A percentile compares a stretch with the other conserved stretches of the same genome.
Conservation (phyloP, 2,888 invertebrate genomes). For the Lasioglossum calceatum region DNA sequence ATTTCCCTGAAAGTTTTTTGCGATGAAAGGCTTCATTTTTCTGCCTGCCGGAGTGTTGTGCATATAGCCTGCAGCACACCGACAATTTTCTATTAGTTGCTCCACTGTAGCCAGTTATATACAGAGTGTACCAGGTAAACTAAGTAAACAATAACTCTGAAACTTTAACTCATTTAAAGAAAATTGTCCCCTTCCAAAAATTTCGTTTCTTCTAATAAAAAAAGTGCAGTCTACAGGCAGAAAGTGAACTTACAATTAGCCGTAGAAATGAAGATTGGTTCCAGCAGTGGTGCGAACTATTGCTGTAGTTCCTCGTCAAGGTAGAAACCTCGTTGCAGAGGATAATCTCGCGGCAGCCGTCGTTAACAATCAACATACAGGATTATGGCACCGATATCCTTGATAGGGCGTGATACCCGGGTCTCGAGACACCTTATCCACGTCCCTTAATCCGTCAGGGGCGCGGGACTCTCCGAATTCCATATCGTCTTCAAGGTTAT, state of each 20-base stretch:
- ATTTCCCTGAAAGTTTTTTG: constrained; percentile 13
- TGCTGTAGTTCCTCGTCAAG: not conserved
- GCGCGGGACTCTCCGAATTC: constrained; percentile 34
- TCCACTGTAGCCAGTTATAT: not conserved
- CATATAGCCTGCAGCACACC: not conserved
- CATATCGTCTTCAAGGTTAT: constrained; percentile 69
- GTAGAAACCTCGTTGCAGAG: not conserved
- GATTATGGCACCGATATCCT: not conserved
- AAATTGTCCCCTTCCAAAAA: not conserved
- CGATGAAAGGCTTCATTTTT: not conserved
- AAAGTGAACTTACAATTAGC: not conserved
- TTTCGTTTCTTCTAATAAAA: not conserved
- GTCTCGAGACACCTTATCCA: constrained; percentile 22
- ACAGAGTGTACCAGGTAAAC: not conserved
- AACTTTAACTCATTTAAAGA: not conserved
- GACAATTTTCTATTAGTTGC: not conserved
- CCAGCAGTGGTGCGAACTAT: not conserved
- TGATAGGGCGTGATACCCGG: constrained; percentile 3
- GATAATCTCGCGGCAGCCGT: not conserved
- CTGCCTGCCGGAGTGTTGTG: not conserved
- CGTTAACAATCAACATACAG: not conserved
- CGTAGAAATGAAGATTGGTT: not conserved
- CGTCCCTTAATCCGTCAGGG: constrained; percentile 37
- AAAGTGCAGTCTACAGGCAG: not conserved
- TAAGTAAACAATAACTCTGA: not conserved